Base-by-base conservation (phyloP, 2,113 vertebrate genomes). In the Agelaius phoeniceus region DNA sequence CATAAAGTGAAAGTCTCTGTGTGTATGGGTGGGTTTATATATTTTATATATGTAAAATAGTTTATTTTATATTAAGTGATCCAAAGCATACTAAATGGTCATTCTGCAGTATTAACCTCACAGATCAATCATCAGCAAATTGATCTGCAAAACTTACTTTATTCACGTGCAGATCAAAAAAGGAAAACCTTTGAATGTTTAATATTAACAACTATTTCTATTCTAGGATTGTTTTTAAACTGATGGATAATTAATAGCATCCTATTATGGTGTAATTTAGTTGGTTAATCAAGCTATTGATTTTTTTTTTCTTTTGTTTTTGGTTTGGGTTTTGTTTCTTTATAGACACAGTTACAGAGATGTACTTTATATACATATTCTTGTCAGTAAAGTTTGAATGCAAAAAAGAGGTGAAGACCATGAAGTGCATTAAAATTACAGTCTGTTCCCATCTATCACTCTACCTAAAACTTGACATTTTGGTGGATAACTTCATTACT, bases 1-100 rank as follows among this genome's bases (percentile, higher is more conserved):
- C 61, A 27, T 22, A 23, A 66, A 73, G 27, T 23, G 10, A 49
- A 72, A 78, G 37, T 5, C 2, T 4, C 0, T 21, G 6, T 35
- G 4, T 31, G 0, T 7, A 7, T 11, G 6, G 5, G 15, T 54
- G 4, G 13, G n/a, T n/a, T 22, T 4, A 59, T 15, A 12, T 3
- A 57, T 6, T n/a, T 22, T 4, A 59, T 15, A 12, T 4, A 57
- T 6, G 26, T 7, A 30, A 61, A 71, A 22, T 6, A 63, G 11
- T 13, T 49, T 10, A 7, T 46, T 72, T 49, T 24, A 15, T 41
- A 74, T 41, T 0, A 74, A 79, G 15, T 23, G 3, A 65, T 43
- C 15, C 10, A 66, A 86, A 86, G 21, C 9, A 61, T 18, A 49
- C 4, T 28, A 28, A 58, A 58, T 54, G 11, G 15, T 27, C 39